phyloP scores from a whole-genome alignment of 2,888 invertebrate genomes.

The Scaptomyza polygonia region DNA sequence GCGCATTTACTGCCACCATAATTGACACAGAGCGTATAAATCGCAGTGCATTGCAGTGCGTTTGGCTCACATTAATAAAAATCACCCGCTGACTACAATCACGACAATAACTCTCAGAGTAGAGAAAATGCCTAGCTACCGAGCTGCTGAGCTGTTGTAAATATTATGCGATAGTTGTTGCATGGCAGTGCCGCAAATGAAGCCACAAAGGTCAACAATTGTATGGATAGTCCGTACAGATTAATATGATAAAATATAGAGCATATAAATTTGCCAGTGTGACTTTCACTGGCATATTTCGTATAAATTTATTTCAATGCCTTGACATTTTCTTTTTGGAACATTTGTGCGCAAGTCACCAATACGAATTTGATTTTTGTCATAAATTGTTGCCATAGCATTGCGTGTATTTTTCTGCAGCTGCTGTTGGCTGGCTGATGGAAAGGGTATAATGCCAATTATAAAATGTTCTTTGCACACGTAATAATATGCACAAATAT shows the following conservation, averaged over 20 bases:
- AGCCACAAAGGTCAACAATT: constrained; percentile 33
- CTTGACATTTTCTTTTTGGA: constrained; percentile 55
- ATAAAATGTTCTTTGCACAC: constrained; percentile 38
- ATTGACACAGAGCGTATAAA: constrained; percentile 46
- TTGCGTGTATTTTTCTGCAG: constrained; percentile 17
- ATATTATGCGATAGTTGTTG: constrained; percentile 22
- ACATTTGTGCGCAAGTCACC: constrained; percentile 27
- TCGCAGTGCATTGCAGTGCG: constrained; percentile 12
- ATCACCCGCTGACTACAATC: constrained; percentile 31
- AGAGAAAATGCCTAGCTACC: constrained; percentile 1
- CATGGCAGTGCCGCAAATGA: constrained; percentile 24
- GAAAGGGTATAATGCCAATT: background rate
- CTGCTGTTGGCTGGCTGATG: background rate
- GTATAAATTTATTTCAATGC: constrained; percentile 35
- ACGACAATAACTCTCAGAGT: constrained; percentile 30
- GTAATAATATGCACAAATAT: constrained; percentile 73
- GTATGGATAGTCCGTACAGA: too few species aligned
- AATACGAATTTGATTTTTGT: constrained; percentile 23
- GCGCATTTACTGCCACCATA: constrained; percentile 39
- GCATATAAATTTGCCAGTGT: background rate
- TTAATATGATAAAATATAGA: too few species aligned
- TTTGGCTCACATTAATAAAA: constrained; percentile 28
- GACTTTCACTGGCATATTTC: constrained; percentile 39
- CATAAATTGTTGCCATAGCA: constrained; percentile 11
- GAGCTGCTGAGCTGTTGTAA: constrained; percentile 2